A percentile compares a stretch with the other conserved stretches of the same genome.
These are phyloP conservation scores for Scylla paramamosain DNA, from an alignment of 1,140 invertebrate species.

Conservation along the genomic window DNA sequence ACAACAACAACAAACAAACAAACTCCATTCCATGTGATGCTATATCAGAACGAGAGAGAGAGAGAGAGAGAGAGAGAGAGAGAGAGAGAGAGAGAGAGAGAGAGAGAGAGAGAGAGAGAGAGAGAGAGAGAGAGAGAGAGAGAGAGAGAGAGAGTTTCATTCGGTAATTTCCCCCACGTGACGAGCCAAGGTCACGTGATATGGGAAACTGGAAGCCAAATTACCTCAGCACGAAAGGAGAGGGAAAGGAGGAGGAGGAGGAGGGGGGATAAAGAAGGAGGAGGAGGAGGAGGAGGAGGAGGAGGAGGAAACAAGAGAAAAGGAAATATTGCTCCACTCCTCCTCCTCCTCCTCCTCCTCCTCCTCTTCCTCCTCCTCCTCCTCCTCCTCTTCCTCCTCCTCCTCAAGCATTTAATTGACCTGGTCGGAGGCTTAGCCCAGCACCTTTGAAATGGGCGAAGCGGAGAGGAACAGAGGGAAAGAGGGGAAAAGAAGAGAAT, in stretches of 20 bases:
- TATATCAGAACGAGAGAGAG: neutral
- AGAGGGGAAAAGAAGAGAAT: too few species aligned
- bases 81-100: neutral
- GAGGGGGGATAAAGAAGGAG: neutral
- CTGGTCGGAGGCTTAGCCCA: too few species aligned
- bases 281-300: neutral
- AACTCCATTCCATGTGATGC: too few species aligned
- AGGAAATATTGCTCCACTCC: neutral
- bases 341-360: conserved; percentile 12
- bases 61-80: neutral
- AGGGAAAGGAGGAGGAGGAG: neutral
- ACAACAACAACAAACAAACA: neutral
- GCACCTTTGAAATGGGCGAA: too few species aligned
- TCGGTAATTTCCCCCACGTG: too few species aligned
- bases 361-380: neutral
- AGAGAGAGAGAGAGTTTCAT: neutral
- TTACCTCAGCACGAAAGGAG: neutral
- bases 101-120: neutral
- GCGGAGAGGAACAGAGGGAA: too few species aligned
- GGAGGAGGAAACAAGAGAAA: neutral
- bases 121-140: neutral
- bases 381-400: neutral
- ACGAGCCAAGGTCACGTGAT: too few species aligned
- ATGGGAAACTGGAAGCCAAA: neutral
- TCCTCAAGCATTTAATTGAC: too few species aligned